phyloP scores from a whole-genome alignment of 2,888 invertebrate genomes.

The Eulithis prunata region DNA sequence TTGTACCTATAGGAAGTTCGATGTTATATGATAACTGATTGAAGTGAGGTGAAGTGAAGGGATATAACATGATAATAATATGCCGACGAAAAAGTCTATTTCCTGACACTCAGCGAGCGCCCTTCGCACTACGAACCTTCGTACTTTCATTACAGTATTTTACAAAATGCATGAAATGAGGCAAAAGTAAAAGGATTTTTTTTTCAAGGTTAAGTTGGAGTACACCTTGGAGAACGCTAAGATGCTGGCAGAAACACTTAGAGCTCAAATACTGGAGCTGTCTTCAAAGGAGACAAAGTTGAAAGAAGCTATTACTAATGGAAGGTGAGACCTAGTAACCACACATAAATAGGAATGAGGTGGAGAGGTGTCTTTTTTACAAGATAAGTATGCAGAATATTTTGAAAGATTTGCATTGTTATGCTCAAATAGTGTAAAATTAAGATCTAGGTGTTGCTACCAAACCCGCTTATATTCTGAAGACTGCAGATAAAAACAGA shows the following conservation, averaged over 20 bases:
- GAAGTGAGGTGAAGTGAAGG: not conserved
- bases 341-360: not conserved
- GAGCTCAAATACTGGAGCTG: constrained; percentile 56
- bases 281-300: constrained; percentile 54
- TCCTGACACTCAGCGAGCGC: too few relatives aligned
- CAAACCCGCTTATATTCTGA: too few relatives aligned
- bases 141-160: too few relatives aligned
- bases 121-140: too few relatives aligned
- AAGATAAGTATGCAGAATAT: not conserved
- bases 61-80: too few relatives aligned
- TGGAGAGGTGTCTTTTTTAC: constrained; percentile 2
- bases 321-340: constrained; percentile 56
- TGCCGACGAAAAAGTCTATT: too few relatives aligned
- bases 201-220: constrained; percentile 49
- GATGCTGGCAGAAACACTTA: constrained; percentile 56
- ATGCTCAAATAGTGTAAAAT: too few relatives aligned
- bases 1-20: not conserved
- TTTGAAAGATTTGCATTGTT: not conserved
- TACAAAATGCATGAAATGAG: too few relatives aligned
- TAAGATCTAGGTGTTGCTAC: too few relatives aligned
- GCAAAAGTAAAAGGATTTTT: too few relatives aligned
- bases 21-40: not conserved
- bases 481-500: too few relatives aligned
- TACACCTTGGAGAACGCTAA: constrained; percentile 58
- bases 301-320: constrained; percentile 68